These are phyloP conservation scores for Synergus itoensis DNA, from an alignment of 2,888 invertebrate genomes.

Conservation along the genomic window DNA sequence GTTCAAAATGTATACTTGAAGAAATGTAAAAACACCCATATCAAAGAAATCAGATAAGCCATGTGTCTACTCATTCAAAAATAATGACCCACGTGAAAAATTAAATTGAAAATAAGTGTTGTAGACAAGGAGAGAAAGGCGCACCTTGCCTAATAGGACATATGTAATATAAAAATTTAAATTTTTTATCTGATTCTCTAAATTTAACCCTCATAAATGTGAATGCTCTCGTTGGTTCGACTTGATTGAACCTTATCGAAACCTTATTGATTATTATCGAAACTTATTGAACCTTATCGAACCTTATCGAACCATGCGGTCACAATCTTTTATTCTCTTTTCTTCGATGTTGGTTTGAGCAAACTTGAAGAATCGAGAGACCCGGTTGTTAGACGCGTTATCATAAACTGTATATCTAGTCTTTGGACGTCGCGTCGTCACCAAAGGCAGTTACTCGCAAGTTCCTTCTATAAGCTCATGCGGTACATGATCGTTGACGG, in stretches of 20 bases:
- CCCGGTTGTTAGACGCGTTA: neutral
- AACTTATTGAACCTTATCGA: neutral
- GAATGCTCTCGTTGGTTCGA: conserved; percentile 3
- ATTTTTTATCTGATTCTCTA: neutral
- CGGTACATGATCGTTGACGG: conserved; percentile 1
- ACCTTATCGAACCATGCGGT: neutral
- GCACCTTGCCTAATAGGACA: neutral
- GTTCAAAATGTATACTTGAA: neutral
- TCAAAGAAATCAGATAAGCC: conserved; percentile 1
- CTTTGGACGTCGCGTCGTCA: conserved; percentile 12
- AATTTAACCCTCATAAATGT: conserved; percentile 1
- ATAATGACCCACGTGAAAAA: neutral
- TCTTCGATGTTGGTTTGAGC: neutral
- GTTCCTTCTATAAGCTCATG: neutral
- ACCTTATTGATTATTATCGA: too few relatives aligned
- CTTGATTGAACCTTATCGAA: neutral
- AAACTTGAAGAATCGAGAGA: neutral
- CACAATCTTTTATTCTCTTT: conserved; percentile 5
- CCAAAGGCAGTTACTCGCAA: neutral
- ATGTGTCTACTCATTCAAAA: neutral
- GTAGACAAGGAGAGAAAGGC: neutral
- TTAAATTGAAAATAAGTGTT: neutral
- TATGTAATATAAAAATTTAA: conserved; percentile 13
- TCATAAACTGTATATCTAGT: neutral
- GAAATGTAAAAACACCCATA: neutral